A percentile compares a stretch with the other conserved stretches of the same genome.
Evolutionary conservation across 2,888 invertebrate genomes (phyloP).

Genomic region (Drosophila rubida): DNA sequence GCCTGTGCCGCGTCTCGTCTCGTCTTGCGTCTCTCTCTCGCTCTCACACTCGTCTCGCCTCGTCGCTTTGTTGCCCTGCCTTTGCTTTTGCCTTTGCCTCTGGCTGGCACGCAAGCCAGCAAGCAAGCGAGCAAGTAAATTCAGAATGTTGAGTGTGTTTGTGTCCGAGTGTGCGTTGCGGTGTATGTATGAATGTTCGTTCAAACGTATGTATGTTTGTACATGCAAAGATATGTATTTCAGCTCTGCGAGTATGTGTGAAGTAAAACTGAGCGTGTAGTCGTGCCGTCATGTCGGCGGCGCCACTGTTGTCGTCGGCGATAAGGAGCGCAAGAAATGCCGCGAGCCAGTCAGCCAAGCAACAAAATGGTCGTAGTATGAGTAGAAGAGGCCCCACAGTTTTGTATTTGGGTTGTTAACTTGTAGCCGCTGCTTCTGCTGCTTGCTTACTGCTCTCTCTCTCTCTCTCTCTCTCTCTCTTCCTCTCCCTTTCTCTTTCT

Average conservation of each 20-base stretch:
- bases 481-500: slow-evolving; percentile 12
- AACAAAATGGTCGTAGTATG: slow-evolving; percentile 50
- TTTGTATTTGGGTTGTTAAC: slow-evolving; percentile 53
- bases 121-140: slow-evolving; percentile 67
- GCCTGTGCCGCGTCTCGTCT: slow-evolving; percentile 70
- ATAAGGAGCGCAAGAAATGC: slow-evolving; percentile 77
- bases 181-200: slow-evolving; percentile 26
- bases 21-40: slow-evolving; percentile 31
- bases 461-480: slow-evolving; percentile 17
- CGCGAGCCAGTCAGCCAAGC: slow-evolving; percentile 55
- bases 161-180: slow-evolving; percentile 26
- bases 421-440: slow-evolving; percentile 39
- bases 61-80: slow-evolving; percentile 34
- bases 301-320: slow-evolving; percentile 78
- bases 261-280: slow-evolving; percentile 40
- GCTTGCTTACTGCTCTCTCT: background rate
- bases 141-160: slow-evolving; percentile 25
- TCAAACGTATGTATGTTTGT: slow-evolving; percentile 1
- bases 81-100: slow-evolving; percentile 43
- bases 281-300: slow-evolving; percentile 75
- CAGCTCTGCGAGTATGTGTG: slow-evolving; percentile 9
- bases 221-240: slow-evolving; percentile 15
- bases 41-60: slow-evolving; percentile 34
- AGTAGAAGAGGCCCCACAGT: slow-evolving; percentile 40
- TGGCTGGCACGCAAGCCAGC: slow-evolving; percentile 77